Conservation (phyloP, 2,888 invertebrate species). For the Rhyacophila evoluta region DNA sequence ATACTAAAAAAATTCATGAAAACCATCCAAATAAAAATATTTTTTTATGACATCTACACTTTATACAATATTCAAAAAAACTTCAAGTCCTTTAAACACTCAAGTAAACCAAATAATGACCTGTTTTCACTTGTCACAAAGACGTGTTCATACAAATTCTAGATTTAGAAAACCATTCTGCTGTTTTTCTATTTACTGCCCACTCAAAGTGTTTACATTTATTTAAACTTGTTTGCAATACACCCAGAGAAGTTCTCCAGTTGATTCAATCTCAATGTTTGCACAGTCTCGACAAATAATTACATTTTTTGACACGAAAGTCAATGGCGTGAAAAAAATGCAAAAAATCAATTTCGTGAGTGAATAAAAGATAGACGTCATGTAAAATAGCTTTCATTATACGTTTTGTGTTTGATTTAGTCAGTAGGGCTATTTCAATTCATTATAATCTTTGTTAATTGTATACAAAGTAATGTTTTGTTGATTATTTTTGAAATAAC, state of each 20-base stretch:
- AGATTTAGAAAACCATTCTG: background rate
- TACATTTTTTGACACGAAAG: conserved; percentile 6
- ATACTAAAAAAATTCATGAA: too few species aligned
- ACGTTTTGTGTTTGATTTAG: too few species aligned
- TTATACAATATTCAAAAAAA: background rate
- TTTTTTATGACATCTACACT: too few species aligned
- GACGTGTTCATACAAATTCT: background rate
- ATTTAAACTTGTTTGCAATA: conserved; percentile 24
- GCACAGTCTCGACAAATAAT: conserved; percentile 20
- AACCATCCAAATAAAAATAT: too few species aligned
- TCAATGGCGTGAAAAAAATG: background rate
- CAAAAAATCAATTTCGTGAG: background rate
- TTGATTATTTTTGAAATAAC: too few species aligned
- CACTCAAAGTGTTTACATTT: conserved; percentile 20
- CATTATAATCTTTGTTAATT: too few species aligned
- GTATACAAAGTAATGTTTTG: too few species aligned
- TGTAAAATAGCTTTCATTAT: too few species aligned
- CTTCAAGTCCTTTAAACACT: background rate
- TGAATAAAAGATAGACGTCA: background rate
- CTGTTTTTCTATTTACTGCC: background rate
- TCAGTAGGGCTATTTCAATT: too few species aligned
- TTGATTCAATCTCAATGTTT: background rate
- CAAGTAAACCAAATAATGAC: background rate
- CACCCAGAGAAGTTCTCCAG: background rate
- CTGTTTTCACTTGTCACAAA: background rate